Conservation (phyloP, 1,140 invertebrate species). For the Nomia melanderi region DNA sequence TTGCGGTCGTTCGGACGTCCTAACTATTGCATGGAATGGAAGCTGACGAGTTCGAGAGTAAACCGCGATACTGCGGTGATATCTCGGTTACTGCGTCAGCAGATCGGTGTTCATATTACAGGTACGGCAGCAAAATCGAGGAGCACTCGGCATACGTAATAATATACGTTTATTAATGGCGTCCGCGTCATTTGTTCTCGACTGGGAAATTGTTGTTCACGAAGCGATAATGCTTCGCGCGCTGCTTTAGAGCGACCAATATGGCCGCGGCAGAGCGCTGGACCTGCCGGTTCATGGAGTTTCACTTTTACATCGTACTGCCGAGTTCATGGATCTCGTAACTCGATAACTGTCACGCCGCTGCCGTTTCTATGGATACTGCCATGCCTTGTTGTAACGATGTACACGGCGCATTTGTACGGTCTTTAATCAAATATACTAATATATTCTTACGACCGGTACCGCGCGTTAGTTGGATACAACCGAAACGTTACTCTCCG, state of each 20-base stretch:
- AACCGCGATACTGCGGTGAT: conserved; percentile 41
- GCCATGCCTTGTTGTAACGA: no score
- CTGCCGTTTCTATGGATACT: neutral
- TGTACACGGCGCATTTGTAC: no score
- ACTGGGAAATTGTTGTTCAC: neutral
- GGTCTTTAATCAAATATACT: no score
- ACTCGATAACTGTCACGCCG: neutral
- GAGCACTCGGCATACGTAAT: neutral
- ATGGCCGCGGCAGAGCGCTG: neutral
- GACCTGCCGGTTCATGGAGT: neutral
- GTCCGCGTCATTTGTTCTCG: neutral
- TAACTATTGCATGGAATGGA: conserved; percentile 1
- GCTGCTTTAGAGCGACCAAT: neutral
- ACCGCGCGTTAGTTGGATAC: no score
- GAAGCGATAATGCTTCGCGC: neutral
- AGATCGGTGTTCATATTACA: conserved; percentile 37
- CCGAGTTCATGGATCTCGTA: neutral
- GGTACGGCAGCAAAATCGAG: conserved; percentile 15
- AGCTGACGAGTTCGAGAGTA: conserved; percentile 34
- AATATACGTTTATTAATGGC: conserved; percentile 16
- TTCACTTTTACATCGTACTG: neutral
- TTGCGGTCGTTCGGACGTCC: conserved; percentile 28
- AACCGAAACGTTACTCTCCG: no score
- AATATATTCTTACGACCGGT: no score
- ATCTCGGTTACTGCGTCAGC: conserved; percentile 42